A percentile compares a stretch with the other conserved stretches of the same genome.
These are phyloP conservation scores for Holothuria scabra DNA, from an alignment of 53 echinoderm and acorn worm species.

Conservation along the genomic window DNA sequence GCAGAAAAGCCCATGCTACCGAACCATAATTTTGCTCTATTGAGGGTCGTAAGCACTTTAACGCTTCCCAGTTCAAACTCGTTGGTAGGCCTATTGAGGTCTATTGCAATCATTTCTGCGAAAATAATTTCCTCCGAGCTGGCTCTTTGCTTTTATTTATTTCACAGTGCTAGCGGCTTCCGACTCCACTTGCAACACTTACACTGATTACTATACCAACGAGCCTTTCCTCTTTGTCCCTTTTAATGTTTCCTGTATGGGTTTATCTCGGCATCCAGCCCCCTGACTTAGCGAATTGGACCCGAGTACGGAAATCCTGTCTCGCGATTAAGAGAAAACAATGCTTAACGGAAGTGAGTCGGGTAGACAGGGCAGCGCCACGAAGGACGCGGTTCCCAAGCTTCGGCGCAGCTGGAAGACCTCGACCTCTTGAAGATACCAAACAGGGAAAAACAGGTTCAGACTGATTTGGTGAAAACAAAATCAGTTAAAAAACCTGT, in stretches of 20 bases:
- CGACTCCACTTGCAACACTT: conserved; percentile 42
- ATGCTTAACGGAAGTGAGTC: conserved; percentile 35
- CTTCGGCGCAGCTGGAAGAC: conserved; percentile 1
- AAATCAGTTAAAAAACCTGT: no score
- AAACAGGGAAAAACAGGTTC: no score
- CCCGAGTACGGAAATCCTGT: conserved; percentile 44
- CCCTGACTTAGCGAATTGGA: conserved; percentile 39
- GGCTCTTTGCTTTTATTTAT: conserved; percentile 42
- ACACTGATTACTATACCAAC: conserved; percentile 46
- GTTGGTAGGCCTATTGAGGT: conserved; percentile 30
- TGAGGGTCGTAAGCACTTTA: conserved; percentile 47
- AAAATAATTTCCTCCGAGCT: conserved; percentile 45
- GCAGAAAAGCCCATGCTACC: background rate
- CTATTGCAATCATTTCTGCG: conserved; percentile 45
- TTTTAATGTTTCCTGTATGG: conserved; percentile 52
- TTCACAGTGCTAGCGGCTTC: conserved; percentile 44
- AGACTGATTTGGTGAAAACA: no score
- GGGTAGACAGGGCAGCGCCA: conserved; percentile 47
- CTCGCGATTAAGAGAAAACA: conserved; percentile 39
- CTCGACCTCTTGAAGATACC: background rate
- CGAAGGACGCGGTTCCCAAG: conserved; percentile 41
- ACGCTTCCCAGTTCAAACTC: conserved; percentile 36
- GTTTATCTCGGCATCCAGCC: conserved; percentile 49
- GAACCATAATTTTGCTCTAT: background rate
- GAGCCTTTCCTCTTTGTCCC: conserved; percentile 33